Conservation (phyloP, 2,797 vertebrate genomes). For the Harpagifer antarcticus region DNA sequence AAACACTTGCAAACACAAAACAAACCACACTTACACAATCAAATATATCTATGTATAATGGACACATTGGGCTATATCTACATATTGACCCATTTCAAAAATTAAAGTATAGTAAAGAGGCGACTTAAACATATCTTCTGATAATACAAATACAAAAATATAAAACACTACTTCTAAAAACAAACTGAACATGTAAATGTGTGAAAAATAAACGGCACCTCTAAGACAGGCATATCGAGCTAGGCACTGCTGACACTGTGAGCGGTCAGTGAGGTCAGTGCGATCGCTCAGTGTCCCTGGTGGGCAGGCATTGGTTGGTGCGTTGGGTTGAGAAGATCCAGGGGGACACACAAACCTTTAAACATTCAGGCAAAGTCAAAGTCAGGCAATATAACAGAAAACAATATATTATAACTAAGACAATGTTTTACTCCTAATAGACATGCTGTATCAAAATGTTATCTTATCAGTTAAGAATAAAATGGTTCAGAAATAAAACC, state of each 20-base stretch:
- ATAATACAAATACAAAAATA: background rate
- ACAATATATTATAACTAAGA: background rate
- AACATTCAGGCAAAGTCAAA: background rate
- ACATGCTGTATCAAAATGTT: background rate
- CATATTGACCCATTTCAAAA: background rate
- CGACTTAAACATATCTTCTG: background rate
- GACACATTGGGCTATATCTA: background rate
- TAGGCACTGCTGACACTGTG: conserved; percentile 90
- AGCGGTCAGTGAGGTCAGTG: conserved; percentile 86
- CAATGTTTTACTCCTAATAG: background rate
- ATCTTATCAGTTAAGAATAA: background rate
- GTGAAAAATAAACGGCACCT: conserved; percentile 75
- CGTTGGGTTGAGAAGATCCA: conserved; percentile 87
- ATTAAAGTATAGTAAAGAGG: background rate
- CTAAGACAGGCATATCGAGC: conserved; percentile 86
- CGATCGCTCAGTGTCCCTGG: conserved; percentile 87
- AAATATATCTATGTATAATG: background rate
- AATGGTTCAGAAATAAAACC: background rate
- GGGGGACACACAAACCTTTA: conserved; percentile 86
- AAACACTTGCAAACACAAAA: background rate
- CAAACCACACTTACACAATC: background rate
- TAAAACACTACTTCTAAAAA: conserved; percentile 5
- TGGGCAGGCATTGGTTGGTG: conserved; percentile 84
- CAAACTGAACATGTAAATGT: conserved; percentile 6
- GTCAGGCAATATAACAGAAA: background rate